Evolutionary conservation across 2,113 vertebrate genomes (phyloP), one percentile per base, ranked within the genome.

Genomic region (Saguinus midas): DNA sequence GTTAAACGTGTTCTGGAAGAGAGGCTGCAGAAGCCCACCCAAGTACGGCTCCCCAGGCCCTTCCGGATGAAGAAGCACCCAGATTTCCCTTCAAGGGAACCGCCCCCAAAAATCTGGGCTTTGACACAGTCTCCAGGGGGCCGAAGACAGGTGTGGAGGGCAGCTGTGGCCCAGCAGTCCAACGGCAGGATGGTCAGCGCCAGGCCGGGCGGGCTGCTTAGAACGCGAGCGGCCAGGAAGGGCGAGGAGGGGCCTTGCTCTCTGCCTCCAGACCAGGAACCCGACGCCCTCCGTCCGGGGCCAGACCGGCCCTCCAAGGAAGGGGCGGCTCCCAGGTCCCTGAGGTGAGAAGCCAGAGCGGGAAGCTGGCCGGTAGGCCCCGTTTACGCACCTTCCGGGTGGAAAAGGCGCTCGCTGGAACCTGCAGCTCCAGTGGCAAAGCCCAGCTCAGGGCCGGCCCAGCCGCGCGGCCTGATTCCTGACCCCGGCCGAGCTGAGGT

Each of bases 101-200:
- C 66, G 66, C 61, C 61, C 61, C 61, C 12, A 25, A 3, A 81
- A 79, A 87, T 92, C 75, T 81, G 87, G 90, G 85, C 81, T 94
- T 79, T 75, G 82, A 87, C 82, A 84, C 61, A 29, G 66, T 57
- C 73, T 92, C 93, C 45, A 55, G 50, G 94, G 92, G 94, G 32
- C 79, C 5, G 86, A 94, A 95, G 91, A 95, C 92, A 94, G 93
- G 96, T 66, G 86, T 93, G 93, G 55, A 96, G 87, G 96, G 86
- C 83, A 25, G n/a, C 89, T 45, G 35, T 32, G 55, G 79, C 40
- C 80, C 73, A 58, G 81, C 23, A 48, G 80, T 89, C 64, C 75
- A 29, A n/a, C 3, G 27, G 82, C 76, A 21, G 81, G 90, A 68
- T 6, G 52, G 50, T n/a, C 87, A 50, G 35, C 66, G 12, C 73